Conservation (phyloP, 2,113 vertebrate genomes). For the Chlorodrepanis virens region DNA sequence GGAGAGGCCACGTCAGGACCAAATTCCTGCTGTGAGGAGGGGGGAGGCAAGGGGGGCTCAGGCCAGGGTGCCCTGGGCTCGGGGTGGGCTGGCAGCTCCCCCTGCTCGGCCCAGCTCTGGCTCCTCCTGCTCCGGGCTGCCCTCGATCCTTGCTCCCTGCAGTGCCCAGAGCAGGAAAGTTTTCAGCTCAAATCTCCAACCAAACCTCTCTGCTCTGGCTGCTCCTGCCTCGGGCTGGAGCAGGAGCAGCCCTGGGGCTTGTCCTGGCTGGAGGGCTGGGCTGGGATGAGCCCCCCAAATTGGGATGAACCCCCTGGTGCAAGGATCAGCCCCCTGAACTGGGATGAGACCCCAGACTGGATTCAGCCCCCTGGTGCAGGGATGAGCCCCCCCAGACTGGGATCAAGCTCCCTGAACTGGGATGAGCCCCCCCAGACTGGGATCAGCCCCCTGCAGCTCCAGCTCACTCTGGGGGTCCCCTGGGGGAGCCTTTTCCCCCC, state of each 20-base stretch:
- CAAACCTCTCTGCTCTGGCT: background rate
- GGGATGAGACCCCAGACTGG: background rate
- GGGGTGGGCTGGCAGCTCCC: background rate
- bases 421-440: background rate
- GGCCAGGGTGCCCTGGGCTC: background rate
- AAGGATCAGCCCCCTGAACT: background rate
- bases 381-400: background rate
- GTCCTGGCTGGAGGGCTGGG: too few relatives aligned
- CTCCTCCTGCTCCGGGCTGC: background rate
- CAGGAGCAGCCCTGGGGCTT: too few relatives aligned
- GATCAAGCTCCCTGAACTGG: background rate
- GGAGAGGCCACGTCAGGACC: background rate
- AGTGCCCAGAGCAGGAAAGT: background rate
- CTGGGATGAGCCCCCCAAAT: too few relatives aligned
- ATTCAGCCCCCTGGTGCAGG: background rate
- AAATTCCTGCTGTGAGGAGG: background rate
- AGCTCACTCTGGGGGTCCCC: background rate
- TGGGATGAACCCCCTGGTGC: too few relatives aligned
- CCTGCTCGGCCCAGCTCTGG: background rate
- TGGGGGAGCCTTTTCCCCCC: background rate
- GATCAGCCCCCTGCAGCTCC: background rate
- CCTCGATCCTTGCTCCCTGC: background rate
- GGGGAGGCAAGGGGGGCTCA: background rate
- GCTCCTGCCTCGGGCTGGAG: background rate
- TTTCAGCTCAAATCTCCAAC: rapidly evolving